Evolutionary conservation across 2,888 invertebrate species (phyloP).

Genomic region (Rhimphoctona megacephalus): DNA sequence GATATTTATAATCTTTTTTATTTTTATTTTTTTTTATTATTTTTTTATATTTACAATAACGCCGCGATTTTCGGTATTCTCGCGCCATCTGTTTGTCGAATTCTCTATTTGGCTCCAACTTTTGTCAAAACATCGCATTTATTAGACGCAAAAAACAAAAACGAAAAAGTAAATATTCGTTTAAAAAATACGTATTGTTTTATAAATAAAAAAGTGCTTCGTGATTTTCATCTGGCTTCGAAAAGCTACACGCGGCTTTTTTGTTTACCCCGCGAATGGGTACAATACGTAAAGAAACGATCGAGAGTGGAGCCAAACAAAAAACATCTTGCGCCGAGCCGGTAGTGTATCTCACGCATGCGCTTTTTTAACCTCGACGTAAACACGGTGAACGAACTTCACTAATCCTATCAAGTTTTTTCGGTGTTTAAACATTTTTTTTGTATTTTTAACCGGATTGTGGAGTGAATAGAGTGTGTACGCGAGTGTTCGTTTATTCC

Average conservation of each 20-base stretch:
- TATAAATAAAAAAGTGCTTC: neutral
- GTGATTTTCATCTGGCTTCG: neutral
- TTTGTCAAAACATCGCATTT: neutral
- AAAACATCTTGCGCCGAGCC: slow-evolving; percentile 21
- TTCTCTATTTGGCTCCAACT: neutral
- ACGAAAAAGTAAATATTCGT: neutral
- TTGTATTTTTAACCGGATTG: neutral
- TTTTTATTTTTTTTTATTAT: neutral
- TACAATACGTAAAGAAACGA: neutral
- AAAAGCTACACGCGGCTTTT: neutral
- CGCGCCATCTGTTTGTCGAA: slow-evolving; percentile 12
- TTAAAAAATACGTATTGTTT: neutral
- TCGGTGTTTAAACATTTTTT: neutral
- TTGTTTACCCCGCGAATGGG: slow-evolving; percentile 5
- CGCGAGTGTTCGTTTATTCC: slow-evolving; percentile 6
- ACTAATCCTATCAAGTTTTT: slow-evolving; percentile 13
- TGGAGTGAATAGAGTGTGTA: slow-evolving; percentile 34
- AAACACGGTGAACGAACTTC: slow-evolving; percentile 33
- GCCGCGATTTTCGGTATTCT: neutral
- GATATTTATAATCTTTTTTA: neutral
- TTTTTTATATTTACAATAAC: neutral
- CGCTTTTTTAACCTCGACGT: neutral
- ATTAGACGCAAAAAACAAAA: neutral
- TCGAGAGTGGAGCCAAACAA: neutral
- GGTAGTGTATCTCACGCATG: slow-evolving; percentile 32